These are phyloP conservation scores for Cephus pulcher DNA, from an alignment of 2,888 invertebrate genomes.

Conservation along the genomic window DNA sequence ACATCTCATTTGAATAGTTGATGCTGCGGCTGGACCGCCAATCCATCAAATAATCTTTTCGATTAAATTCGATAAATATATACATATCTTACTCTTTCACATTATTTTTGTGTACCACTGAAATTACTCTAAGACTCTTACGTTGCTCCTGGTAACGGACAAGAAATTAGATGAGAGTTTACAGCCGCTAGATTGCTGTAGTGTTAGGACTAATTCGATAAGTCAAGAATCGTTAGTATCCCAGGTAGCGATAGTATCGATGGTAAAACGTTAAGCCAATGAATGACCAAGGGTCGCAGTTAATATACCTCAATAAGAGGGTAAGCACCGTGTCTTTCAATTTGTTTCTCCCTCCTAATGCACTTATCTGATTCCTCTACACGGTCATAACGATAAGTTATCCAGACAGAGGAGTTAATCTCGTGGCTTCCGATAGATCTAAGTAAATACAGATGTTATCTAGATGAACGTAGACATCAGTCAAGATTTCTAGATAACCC, in stretches of 20 bases:
- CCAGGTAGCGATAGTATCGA: neutral
- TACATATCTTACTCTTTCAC: neutral
- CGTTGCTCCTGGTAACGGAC: neutral
- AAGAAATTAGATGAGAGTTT: no score
- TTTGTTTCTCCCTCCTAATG: neutral
- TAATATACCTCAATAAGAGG: neutral
- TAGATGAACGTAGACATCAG: neutral
- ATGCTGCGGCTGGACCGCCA: neutral
- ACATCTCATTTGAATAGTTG: neutral
- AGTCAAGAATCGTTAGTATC: no score
- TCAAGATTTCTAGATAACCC: neutral
- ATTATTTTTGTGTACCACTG: neutral
- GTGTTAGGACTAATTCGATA: no score
- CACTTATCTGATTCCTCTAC: neutral
- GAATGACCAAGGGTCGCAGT: neutral
- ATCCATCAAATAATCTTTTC: neutral
- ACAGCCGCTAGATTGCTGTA: neutral
- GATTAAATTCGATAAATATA: neutral
- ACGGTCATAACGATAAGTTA: neutral
- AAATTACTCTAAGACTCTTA: neutral
- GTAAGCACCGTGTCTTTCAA: neutral
- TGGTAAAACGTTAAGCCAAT: neutral
- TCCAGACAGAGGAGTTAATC: neutral
- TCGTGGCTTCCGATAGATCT: neutral
- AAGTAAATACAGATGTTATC: conserved; percentile 2